phyloP scores from a whole-genome alignment of 1,140 invertebrate genomes.

The Arctopsyche grandis region DNA sequence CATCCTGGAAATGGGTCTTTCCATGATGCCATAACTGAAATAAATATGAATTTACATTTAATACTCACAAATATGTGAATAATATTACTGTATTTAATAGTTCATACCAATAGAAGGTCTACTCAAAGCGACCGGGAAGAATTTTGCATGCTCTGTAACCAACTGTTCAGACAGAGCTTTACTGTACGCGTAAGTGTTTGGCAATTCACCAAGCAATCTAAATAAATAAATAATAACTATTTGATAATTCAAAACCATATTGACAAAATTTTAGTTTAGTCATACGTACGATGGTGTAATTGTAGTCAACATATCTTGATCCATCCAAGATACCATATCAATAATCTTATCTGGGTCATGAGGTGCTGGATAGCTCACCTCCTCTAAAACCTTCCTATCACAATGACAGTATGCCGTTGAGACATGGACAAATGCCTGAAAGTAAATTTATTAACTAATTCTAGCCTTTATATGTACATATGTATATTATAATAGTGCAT shows the following conservation, averaged over 20 bases:
- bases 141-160: conserved; percentile 69
- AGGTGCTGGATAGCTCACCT: conserved; percentile 73
- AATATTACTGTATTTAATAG: conserved; percentile 53
- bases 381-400: conserved; percentile 73
- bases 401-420: conserved; percentile 88
- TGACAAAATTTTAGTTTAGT: background rate
- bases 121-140: conserved; percentile 75
- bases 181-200: conserved; percentile 85
- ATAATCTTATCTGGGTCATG: conserved; percentile 80
- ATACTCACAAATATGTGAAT: conserved; percentile 64
- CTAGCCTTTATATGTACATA: no score
- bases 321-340: conserved; percentile 81
- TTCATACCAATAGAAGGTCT: conserved; percentile 80
- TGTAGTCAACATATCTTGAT: conserved; percentile 73
- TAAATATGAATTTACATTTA: conserved; percentile 42
- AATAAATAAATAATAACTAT: conserved; percentile 15
- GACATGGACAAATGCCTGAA: conserved; percentile 76
- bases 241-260: background rate
- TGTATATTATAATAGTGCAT: no score
- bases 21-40: conserved; percentile 73
- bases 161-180: conserved; percentile 80
- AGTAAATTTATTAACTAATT: no score
- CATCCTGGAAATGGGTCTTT: conserved; percentile 83
- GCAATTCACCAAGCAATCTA: conserved; percentile 76
- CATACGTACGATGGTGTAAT: conserved; percentile 77